Base-by-base conservation (phyloP, 2,797 vertebrate genomes). In the Anas acuta region DNA sequence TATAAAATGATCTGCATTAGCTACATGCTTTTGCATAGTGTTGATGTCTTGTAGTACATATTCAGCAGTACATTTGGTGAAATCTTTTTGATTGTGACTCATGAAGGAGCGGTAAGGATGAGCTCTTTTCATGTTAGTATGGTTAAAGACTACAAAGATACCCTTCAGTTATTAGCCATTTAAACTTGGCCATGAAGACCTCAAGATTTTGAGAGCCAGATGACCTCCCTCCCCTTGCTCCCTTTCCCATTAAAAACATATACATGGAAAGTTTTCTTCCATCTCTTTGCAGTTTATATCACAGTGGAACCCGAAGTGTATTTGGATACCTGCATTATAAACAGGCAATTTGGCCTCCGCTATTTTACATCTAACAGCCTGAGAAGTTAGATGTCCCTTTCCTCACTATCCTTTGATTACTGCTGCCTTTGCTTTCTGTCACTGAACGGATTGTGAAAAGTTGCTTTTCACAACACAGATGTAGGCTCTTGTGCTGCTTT, bases 291-390 rank as follows among this genome's bases (percentile, higher is more conserved):
- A 65, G 5, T 57, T 80, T 64, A 30, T 3, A 57, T 25, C n/a
- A 26, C 0, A 1, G 13, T 4, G 17, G 30, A 37, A 4, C 23
- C 7, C 35, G 43, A 41, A 11, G 2, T 4, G 6, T 64, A 2
- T 7, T n/a, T 19, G 23, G 12, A 6, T 71, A 14, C 32, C 39
- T 84, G 19, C 67, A 30, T 45, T 54, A 49, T 9, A 30, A 89
- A 54, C 3, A 21, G 5, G 2, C 9, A 23, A 16, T 69, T 26
- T 82, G 41, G 12, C 16, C 2, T 19, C 20, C 58, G 11, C 7
- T 70, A 2, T 51, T 86, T 67, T 30, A 7, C 19, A 16, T 11
- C 6, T 28, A 32, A 3, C 16, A 6, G 33, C 45, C 60, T 56
- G 33, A 43, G 51, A 82, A 54, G 61, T 72, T 65, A 37, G 62